Conservation (phyloP, 2,113 vertebrate genomes). For the Gavia stellata region DNA sequence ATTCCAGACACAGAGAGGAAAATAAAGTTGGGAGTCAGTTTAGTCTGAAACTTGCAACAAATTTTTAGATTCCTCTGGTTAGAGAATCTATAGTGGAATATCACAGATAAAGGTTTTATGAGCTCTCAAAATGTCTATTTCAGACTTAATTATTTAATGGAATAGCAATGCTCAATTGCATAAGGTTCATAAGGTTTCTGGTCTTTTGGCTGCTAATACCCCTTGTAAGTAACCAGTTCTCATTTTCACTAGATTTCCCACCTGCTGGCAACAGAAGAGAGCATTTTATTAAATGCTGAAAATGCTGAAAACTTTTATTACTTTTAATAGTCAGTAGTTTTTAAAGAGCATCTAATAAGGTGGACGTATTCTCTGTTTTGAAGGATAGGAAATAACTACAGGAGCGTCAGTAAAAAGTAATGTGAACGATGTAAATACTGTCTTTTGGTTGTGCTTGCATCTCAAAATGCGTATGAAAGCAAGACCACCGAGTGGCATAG, state of each 20-base stretch:
- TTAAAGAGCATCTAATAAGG: neutral
- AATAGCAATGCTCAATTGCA: neutral
- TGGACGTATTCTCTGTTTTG: neutral
- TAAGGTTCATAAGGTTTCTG: neutral
- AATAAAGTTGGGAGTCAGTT: neutral
- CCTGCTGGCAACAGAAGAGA: neutral
- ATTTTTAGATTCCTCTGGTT: neutral
- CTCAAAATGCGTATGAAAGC: neutral
- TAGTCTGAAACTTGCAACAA: neutral
- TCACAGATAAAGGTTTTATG: neutral
- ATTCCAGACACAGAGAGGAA: neutral
- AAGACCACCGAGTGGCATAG: neutral
- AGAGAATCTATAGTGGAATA: neutral
- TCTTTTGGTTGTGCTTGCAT: neutral
- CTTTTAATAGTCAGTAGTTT: neutral
- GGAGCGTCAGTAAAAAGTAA: neutral
- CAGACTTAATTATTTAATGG: neutral
- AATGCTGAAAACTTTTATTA: neutral
- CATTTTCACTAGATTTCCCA: neutral
- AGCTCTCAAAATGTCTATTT: neutral
- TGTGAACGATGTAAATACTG: neutral
- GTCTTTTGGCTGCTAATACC: neutral
- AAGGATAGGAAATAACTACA: neutral
- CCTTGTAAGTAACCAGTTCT: neutral
- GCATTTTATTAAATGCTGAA: neutral